phyloP scores from a whole-genome alignment of 1,140 invertebrate genomes.

The Cataglyphis hispanica region DNA sequence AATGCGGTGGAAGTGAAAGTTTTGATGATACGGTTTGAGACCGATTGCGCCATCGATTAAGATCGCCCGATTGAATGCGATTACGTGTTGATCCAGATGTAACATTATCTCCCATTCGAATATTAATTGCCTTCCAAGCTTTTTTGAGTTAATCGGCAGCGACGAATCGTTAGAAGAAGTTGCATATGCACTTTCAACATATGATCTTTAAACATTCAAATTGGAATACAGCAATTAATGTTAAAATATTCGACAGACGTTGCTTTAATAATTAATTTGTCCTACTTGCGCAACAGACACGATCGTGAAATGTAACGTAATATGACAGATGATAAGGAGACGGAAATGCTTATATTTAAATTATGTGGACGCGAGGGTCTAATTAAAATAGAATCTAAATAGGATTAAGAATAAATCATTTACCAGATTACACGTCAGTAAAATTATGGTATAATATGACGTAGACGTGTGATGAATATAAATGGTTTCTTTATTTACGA shows the following conservation, averaged over 20 bases:
- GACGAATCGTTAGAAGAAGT: conserved; percentile 10
- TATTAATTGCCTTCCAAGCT: conserved; percentile 26
- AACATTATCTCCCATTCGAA: conserved; percentile 27
- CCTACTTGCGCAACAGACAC: not conserved
- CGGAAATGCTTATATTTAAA: conserved; percentile 30
- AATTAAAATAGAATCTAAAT: conserved; percentile 47
- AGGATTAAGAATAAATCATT: conserved; percentile 41
- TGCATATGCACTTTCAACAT: not conserved
- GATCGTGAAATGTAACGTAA: conserved; percentile 36
- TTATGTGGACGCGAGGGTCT: conserved; percentile 5
- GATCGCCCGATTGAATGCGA: conserved; percentile 20
- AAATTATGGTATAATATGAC: conserved; percentile 34
- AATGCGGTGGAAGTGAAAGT: conserved; percentile 59
- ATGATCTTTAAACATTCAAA: conserved; percentile 11
- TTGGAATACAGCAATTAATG: conserved; percentile 1
- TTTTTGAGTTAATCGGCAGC: not conserved
- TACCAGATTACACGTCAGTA: conserved; percentile 30
- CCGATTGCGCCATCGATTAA: conserved; percentile 45
- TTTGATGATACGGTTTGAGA: conserved; percentile 55
- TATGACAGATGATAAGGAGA: conserved; percentile 52
- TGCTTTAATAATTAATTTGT: conserved; percentile 43
- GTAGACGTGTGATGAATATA: conserved; percentile 29
- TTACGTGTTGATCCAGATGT: conserved; percentile 27
- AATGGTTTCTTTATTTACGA: conserved; percentile 1
- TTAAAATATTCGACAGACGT: conserved; percentile 54